phyloP scores from a whole-genome alignment of 2,888 invertebrate species.

The Amiota minor region DNA sequence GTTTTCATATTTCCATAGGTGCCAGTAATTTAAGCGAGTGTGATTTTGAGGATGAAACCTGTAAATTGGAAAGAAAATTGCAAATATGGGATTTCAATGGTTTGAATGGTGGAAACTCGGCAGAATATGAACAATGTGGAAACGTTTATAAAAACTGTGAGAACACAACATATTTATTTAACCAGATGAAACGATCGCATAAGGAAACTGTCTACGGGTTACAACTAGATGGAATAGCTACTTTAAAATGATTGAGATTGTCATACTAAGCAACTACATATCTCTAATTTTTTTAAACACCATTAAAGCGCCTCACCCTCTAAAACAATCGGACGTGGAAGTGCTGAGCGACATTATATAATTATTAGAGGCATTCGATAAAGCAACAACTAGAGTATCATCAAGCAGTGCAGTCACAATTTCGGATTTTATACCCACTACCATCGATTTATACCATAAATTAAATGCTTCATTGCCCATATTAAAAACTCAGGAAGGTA shows the following conservation, averaged over 20 bases:
- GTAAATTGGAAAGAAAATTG: not conserved
- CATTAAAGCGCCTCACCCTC: not conserved
- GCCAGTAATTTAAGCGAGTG: too few relatives aligned
- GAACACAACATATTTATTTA: not conserved
- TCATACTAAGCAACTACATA: not conserved
- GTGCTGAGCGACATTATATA: not conserved
- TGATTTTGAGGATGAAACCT: too few relatives aligned
- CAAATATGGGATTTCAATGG: not conserved
- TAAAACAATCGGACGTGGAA: not conserved
- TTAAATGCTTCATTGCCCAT: too few relatives aligned
- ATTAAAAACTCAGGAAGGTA: too few relatives aligned
- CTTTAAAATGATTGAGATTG: not conserved
- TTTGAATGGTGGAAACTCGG: not conserved
- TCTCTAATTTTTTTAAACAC: not conserved
- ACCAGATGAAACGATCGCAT: not conserved
- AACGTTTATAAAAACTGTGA: not conserved
- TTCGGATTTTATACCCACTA: too few relatives aligned
- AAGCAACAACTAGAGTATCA: too few relatives aligned
- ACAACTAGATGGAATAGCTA: not conserved
- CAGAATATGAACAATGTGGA: not conserved
- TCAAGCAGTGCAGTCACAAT: too few relatives aligned
- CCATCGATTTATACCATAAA: too few relatives aligned
- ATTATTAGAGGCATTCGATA: too few relatives aligned
- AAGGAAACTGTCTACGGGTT: not conserved
- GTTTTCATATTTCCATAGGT: not conserved